These are phyloP conservation scores for Noctua fimbriata DNA, from an alignment of 2,888 invertebrate species.

Conservation along the genomic window DNA sequence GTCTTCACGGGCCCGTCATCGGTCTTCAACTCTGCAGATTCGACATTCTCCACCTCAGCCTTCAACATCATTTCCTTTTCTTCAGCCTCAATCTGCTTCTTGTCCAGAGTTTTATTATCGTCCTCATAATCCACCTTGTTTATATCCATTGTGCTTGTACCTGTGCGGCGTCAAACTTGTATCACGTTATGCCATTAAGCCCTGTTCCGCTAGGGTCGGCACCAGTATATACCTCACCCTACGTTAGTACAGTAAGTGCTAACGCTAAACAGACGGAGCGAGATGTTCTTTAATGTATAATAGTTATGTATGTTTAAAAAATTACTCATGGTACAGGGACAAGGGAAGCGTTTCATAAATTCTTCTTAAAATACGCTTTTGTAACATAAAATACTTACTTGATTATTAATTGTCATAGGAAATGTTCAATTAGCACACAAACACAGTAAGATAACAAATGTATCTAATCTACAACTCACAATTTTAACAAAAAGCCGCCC, in stretches of 20 bases:
- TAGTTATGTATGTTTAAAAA: slow-evolving; percentile 23
- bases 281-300: neutral
- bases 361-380: neutral
- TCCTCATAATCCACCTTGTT: slow-evolving; percentile 84
- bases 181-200: slow-evolving; percentile 12
- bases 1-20: slow-evolving; percentile 88
- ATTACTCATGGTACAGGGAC: slow-evolving; percentile 16
- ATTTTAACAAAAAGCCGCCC: slow-evolving; percentile 24
- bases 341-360: slow-evolving; percentile 42
- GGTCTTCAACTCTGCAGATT: slow-evolving; percentile 84
- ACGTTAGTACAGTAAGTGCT: slow-evolving; percentile 11
- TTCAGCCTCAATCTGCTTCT: slow-evolving; percentile 92
- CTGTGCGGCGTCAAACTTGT: slow-evolving; percentile 58
- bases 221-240: slow-evolving; percentile 11
- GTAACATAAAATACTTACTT: slow-evolving; percentile 50
- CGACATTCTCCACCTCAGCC: slow-evolving; percentile 88
- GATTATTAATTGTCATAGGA: slow-evolving; percentile 33
- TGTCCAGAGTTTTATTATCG: slow-evolving; percentile 90
- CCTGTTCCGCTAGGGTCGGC: slow-evolving; percentile 42
- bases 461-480: slow-evolving; percentile 10
- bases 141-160: slow-evolving; percentile 83
- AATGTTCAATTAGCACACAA: slow-evolving; percentile 20
- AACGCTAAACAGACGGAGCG: slow-evolving; percentile 14
- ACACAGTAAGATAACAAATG: slow-evolving; percentile 21
- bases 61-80: slow-evolving; percentile 91